Conservation (phyloP, 2,797 vertebrate genomes). For the Gadopsis bispinosus region DNA sequence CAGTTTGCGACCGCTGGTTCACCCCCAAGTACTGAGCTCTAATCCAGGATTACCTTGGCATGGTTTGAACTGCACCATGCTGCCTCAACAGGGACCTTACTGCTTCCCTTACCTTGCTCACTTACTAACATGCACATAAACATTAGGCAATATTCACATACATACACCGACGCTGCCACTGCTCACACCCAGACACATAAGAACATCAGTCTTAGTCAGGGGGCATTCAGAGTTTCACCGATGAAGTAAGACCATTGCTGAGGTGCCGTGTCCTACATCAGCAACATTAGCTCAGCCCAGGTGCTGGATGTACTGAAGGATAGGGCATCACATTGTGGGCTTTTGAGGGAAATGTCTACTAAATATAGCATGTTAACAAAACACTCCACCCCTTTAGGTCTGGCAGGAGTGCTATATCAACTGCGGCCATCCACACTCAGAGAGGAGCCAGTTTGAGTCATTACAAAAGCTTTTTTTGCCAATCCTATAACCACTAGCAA, state of each 20-base stretch:
- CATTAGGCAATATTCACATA: slow-evolving; percentile 24
- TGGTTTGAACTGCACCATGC: slow-evolving; percentile 60
- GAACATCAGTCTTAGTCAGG: not conserved
- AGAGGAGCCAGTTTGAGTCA: slow-evolving; percentile 61
- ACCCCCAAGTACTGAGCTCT: slow-evolving; percentile 74
- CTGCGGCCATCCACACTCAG: slow-evolving; percentile 58
- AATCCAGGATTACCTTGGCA: slow-evolving; percentile 80
- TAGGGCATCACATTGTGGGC: slow-evolving; percentile 52
- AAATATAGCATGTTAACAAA: slow-evolving; percentile 76
- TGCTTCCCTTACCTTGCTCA: slow-evolving; percentile 27
- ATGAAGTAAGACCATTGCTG: slow-evolving; percentile 30
- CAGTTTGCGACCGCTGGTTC: slow-evolving; percentile 71
- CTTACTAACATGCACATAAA: slow-evolving; percentile 39
- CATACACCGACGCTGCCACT: slow-evolving; percentile 1
- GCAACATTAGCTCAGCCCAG: slow-evolving; percentile 48
- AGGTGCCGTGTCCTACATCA: slow-evolving; percentile 37
- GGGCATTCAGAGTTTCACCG: slow-evolving; percentile 8
- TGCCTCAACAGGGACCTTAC: slow-evolving; percentile 51
- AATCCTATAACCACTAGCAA: slow-evolving; percentile 69
- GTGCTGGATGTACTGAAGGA: slow-evolving; percentile 45
- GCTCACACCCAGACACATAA: slow-evolving; percentile 1
- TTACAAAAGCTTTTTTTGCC: slow-evolving; percentile 56
- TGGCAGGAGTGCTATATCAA: slow-evolving; percentile 67
- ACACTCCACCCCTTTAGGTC: slow-evolving; percentile 65
- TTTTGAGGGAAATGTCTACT: slow-evolving; percentile 63